Evolutionary conservation across 2,797 vertebrate genomes (phyloP).

Genomic region (Threskiornis aethiopicus): DNA sequence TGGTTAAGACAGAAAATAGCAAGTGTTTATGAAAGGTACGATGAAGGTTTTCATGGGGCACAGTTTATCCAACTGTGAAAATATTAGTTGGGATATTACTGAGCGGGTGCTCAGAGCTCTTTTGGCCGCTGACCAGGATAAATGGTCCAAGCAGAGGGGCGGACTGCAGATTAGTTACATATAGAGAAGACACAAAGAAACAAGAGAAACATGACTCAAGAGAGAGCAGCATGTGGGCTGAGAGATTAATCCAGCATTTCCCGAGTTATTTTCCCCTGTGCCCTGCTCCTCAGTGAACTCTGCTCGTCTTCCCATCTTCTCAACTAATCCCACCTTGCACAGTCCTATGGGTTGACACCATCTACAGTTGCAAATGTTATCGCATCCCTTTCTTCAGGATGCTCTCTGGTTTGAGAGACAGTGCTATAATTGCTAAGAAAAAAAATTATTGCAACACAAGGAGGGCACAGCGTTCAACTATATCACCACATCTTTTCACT

Average conservation of each 20-base stretch:
- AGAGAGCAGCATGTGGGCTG: background rate
- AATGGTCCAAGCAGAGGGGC: conserved; percentile 34
- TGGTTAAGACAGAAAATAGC: conserved; percentile 53
- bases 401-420: background rate
- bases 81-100: conserved; percentile 49
- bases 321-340: background rate
- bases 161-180: conserved; percentile 15
- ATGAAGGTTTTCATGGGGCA: conserved; percentile 26
- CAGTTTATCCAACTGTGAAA: conserved; percentile 69
- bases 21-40: conserved; percentile 33
- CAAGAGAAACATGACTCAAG: background rate
- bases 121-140: conserved; percentile 37
- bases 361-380: background rate
- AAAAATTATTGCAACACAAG: background rate
- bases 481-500: background rate
- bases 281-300: background rate
- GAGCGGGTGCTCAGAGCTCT: conserved; percentile 16
- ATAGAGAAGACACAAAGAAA: background rate
- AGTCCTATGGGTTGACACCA: background rate
- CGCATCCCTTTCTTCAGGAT: background rate
- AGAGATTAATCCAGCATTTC: conserved; percentile 15
- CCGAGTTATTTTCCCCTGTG: background rate
- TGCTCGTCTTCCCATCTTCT: background rate
- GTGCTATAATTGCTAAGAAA: background rate
- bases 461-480: background rate